Base-by-base conservation (phyloP, 2,888 invertebrate species). In the Belgica antarctica region DNA sequence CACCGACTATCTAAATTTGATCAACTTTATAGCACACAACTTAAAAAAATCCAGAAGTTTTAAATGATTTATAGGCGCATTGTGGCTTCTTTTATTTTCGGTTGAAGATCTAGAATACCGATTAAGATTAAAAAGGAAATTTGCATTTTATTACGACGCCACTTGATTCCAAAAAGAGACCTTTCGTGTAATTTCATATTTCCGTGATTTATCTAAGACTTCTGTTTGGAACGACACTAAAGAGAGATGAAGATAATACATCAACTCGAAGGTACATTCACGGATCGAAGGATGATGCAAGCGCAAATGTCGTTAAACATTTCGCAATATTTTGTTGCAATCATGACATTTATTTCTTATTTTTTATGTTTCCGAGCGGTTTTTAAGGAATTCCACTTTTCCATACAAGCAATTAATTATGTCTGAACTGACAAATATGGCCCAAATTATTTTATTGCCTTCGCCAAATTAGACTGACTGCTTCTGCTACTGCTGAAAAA, bases 401-500 rank as follows among this genome's bases (percentile, higher is more conserved):
- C n/a, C 15, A 31, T 31, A 31, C 5, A 31, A 12, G 41, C 12
- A 12, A 41, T 62, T 12, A 62, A 62, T 62, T 62, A 62, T 62
- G 61, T 62, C 61, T 31, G 31, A 62, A 62, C 17, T 27, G 28
- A 31, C 17, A 36, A 62, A 31, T 17, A 52, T 52, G 22, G 17
- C 22, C 52, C 3, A 52, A 52, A 17, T 12, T 52, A 17, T 7
- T 62, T 62, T 62, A 62, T 34, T 3, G 27, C 15, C 8, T 12
- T n/a, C n/a, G n/a, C 28, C n/a, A 27, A 62, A 62, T 62, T 62
- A 31, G 61, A 62, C n/a, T 62, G 61, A 62, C 61, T 59, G 27
- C 15, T 28, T n/a, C 61, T 62, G 27, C 61, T 12, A 62, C 28
- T 62, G 17, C 61, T 28, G 61, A 25, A 27, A 28, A 31, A 25